A percentile compares a stretch with the other conserved stretches of the same genome.
Conservation (phyloP, 2,797 vertebrate genomes). For the Labroides dimidiatus region DNA sequence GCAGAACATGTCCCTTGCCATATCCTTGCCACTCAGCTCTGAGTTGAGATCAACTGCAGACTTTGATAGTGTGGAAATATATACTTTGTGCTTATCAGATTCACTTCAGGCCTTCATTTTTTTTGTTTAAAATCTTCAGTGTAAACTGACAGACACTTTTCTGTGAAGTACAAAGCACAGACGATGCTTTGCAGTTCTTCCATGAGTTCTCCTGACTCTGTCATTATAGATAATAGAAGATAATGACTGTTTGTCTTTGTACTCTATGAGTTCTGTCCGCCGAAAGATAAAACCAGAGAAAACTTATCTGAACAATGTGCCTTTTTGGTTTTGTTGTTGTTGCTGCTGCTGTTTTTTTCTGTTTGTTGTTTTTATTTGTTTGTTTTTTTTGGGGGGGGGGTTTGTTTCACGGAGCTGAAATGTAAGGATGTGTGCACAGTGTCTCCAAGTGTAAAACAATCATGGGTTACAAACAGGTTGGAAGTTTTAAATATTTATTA, state of each 20-base stretch:
- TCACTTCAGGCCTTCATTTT: not conserved
- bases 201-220: not conserved
- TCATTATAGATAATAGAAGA: not conserved
- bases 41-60: conserved; percentile 42
- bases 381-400: no score
- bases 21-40: conserved; percentile 35
- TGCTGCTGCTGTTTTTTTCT: no score
- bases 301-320: not conserved
- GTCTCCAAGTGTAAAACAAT: conserved; percentile 14
- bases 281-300: not conserved
- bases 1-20: conserved; percentile 21
- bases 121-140: not conserved
- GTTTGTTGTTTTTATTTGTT: no score
- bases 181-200: conserved; percentile 14
- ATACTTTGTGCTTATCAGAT: conserved; percentile 14
- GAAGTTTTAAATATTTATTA: conserved; percentile 3
- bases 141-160: not conserved
- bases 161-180: not conserved
- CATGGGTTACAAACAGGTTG: not conserved
- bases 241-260: no score
- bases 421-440: not conserved
- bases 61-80: conserved; percentile 2
- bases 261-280: not conserved
- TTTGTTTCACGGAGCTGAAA: not conserved
- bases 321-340: no score